Conservation (phyloP, 2,113 vertebrate genomes). For the Microcebus ravelobensis region DNA sequence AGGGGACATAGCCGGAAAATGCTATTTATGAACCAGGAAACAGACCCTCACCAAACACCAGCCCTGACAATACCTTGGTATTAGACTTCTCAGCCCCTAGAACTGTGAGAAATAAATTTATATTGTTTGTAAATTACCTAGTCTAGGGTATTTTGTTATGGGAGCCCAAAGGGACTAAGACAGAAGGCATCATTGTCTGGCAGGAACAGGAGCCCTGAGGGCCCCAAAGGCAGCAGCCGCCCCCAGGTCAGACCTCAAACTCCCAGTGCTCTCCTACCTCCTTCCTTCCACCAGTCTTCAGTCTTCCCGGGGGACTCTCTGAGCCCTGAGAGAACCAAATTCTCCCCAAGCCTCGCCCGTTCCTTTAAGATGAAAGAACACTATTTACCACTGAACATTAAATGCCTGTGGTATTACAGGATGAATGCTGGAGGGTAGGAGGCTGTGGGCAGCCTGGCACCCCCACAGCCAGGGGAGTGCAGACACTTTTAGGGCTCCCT, state of each 20-base stretch:
- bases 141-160: background rate
- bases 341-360: background rate
- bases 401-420: fast-evolving
- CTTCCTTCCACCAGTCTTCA: background rate
- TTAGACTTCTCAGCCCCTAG: background rate
- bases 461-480: background rate
- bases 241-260: background rate
- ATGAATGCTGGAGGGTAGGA: background rate
- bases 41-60: background rate
- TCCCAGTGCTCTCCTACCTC: too few relatives aligned
- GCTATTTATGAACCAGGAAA: background rate
- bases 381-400: too few relatives aligned
- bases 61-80: background rate
- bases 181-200: background rate
- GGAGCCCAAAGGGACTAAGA: background rate
- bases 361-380: background rate
- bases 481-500: background rate
- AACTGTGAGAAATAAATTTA: background rate
- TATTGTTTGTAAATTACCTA: background rate
- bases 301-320: background rate
- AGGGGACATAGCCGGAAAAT: background rate
- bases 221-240: background rate
- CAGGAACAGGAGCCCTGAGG: background rate
- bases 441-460: background rate
- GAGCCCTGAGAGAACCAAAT: background rate